Conservation (phyloP, 37 sponge, comb jelly and placozoan genomes). For the Agelas oroides region DNA sequence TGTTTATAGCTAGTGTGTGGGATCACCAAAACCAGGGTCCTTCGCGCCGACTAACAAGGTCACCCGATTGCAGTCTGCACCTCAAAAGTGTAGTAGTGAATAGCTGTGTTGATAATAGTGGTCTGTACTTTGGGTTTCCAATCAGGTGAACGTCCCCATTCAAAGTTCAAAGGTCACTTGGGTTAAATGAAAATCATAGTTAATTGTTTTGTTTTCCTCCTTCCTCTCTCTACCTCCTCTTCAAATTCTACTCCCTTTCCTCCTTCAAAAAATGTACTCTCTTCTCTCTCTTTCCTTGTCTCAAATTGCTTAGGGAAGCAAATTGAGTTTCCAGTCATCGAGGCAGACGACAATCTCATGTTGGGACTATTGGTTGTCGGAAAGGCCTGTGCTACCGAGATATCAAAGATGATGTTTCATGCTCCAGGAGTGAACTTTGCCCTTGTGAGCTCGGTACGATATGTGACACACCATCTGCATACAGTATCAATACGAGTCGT, state of each 20-base stretch:
- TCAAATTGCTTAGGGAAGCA: background rate
- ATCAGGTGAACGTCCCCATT: too few species aligned
- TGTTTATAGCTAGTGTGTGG: too few species aligned
- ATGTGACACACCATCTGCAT: background rate
- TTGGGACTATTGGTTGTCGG: constrained; percentile 37
- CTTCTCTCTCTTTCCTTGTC: background rate
- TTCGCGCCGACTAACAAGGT: too few species aligned
- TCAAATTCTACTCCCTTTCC: too few species aligned
- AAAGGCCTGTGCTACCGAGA: constrained; percentile 23
- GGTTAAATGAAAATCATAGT: too few species aligned
- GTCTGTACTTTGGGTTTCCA: background rate
- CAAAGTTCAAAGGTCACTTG: too few species aligned
- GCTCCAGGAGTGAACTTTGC: constrained; percentile 63
- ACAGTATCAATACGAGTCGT: constrained; percentile 38
- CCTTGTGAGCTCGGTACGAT: constrained; percentile 14
- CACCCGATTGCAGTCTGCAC: too few species aligned
- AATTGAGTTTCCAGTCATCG: constrained; percentile 11
- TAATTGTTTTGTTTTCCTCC: too few species aligned
- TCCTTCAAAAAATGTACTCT: background rate
- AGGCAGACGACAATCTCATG: constrained; percentile 1
- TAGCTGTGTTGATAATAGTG: too few species aligned
- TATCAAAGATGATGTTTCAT: constrained; percentile 42
- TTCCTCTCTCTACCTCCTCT: too few species aligned
- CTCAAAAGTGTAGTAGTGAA: too few species aligned
- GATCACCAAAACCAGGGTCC: too few species aligned